Conservation (phyloP, 2,797 vertebrate species). For the Cirrhinus molitorella region DNA sequence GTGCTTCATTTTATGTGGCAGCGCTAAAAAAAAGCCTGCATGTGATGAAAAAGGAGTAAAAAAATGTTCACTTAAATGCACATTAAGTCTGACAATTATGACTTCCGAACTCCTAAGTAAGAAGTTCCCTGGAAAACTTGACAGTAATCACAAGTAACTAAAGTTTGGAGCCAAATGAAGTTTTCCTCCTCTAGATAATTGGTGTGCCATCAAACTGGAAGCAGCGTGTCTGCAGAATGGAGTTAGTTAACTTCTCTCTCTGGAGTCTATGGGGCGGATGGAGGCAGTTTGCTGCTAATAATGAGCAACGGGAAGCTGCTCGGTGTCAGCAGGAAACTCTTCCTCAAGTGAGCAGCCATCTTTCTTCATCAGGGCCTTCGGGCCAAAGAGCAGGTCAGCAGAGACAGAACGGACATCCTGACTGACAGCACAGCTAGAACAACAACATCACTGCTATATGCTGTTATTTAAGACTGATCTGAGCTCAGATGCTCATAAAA, state of each 20-base stretch:
- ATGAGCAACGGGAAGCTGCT: constrained; percentile 39
- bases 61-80: background rate
- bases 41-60: background rate
- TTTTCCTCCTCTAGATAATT: constrained; percentile 21
- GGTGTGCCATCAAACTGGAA: constrained; percentile 20
- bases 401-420: constrained; percentile 16
- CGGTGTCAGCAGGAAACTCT: constrained; percentile 47
- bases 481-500: background rate
- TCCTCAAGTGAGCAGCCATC: constrained; percentile 34
- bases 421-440: constrained; percentile 28
- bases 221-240: constrained; percentile 16
- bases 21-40: background rate
- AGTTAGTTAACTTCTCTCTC: constrained; percentile 35
- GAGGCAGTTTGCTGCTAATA: constrained; percentile 49
- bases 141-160: background rate
- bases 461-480: background rate
- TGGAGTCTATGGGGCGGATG: constrained; percentile 29
- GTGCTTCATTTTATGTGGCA: background rate
- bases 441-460: background rate
- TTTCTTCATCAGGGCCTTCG: constrained; percentile 34
- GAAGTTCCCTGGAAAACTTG: background rate
- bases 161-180: constrained; percentile 7
- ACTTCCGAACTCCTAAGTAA: background rate
- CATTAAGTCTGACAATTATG: constrained; percentile 1
- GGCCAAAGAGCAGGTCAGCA: constrained; percentile 26